phyloP scores from a whole-genome alignment of 2,797 vertebrate species.

The Carcharodon carcharias region DNA sequence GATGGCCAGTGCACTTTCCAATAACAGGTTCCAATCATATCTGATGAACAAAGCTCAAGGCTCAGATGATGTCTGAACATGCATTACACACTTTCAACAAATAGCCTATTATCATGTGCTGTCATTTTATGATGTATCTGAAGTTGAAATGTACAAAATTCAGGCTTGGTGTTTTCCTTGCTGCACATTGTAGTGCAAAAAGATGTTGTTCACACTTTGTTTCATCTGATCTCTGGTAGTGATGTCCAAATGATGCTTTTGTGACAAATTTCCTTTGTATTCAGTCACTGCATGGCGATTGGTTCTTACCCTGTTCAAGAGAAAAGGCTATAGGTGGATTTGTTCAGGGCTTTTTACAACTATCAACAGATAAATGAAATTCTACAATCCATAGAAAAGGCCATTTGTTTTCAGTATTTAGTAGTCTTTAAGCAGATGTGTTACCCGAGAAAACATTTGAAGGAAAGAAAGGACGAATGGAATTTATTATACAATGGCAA shows the following conservation, averaged over 20 bases:
- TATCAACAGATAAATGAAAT: not conserved
- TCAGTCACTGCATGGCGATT: not conserved
- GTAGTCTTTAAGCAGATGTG: no score
- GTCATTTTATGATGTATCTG: not conserved
- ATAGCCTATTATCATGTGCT: not conserved
- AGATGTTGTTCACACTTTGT: not conserved
- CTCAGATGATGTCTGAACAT: not conserved
- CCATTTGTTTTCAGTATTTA: not conserved
- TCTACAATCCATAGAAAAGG: not conserved
- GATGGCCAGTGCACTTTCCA: not conserved
- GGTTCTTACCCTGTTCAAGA: not conserved
- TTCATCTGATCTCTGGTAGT: not conserved
- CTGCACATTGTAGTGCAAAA: no score
- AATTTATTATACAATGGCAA: not conserved
- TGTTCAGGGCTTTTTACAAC: not conserved
- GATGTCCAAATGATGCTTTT: not conserved
- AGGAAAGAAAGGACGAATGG: not conserved
- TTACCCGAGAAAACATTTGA: not conserved
- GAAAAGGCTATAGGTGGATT: not conserved
- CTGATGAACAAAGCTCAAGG: not conserved
- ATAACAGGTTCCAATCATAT: not conserved
- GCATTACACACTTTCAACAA: slow-evolving; percentile 30
- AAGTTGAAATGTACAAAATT: not conserved
- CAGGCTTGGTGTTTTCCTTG: not conserved
- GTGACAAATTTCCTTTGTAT: not conserved